Conservation (phyloP, 2,113 vertebrate species). For the Nyctereutes procyonoides region DNA sequence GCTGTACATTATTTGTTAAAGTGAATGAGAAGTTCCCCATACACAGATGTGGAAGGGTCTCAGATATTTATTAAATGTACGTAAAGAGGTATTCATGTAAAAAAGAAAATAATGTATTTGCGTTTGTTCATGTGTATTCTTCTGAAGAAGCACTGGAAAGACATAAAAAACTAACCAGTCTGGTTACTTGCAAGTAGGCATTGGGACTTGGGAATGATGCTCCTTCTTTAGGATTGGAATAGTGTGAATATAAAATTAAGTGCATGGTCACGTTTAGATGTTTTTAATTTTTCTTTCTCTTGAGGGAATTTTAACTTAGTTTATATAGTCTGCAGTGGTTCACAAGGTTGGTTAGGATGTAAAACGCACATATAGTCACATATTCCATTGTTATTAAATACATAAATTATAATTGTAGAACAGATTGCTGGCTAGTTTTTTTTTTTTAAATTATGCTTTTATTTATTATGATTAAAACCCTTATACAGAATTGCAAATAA, state of each 20-base stretch:
- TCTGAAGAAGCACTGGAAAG: background rate
- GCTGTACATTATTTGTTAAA: background rate
- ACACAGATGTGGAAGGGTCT: background rate
- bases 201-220: background rate
- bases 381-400: background rate
- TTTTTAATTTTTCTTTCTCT: background rate
- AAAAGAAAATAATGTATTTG: background rate
- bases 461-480: conserved; percentile 35
- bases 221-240: background rate
- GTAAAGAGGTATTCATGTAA: background rate
- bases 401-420: background rate
- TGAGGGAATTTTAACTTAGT: conserved; percentile 10
- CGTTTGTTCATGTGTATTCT: background rate
- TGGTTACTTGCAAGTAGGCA: background rate
- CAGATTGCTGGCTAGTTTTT: background rate
- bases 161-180: background rate
- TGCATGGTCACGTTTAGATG: background rate
- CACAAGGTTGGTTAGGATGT: background rate
- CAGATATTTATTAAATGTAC: background rate
- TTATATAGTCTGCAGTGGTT: background rate
- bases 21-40: background rate
- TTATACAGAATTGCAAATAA: background rate
- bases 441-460: background rate
- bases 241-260: background rate
- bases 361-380: background rate